Evolutionary conservation across 1,140 invertebrate species (phyloP), one percentile per base, ranked within the genome.

Genomic region (Holcopasites calliopsidis): DNA sequence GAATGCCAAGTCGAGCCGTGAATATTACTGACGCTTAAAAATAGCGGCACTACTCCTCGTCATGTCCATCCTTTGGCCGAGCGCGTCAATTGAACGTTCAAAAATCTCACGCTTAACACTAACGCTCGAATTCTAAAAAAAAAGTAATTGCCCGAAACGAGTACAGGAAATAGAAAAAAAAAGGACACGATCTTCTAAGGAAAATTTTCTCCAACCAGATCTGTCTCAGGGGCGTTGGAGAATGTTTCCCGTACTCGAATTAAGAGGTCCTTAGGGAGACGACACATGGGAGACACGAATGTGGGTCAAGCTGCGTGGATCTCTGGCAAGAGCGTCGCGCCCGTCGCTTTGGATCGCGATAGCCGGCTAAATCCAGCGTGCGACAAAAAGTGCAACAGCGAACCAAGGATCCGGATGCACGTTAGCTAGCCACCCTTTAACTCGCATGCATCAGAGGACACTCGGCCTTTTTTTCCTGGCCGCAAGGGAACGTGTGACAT

Each of bases 331-430:
- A 26, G 54, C 38, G 35, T 21, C n/a, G 66, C 3, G n/a, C n/a
- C n/a, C n/a, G n/a, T n/a, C n/a, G n/a, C n/a, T n/a, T 54, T 28
- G 54, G 40, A 58, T 44, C 52, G 10, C n/a, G n/a, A n/a, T n/a
- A 69, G 42, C 72, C 47, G 61, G 65, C 76, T 76, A 83, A 83
- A 73, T 83, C 38, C 76, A 72, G 76, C 61, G 35, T 52, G 71
- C 33, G 60, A 65, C 44, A 70, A 79, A 83, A 82, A 64, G 62
- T 28, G 52, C 76, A 58, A 13, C 50, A 44, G 58, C 21, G 49
- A 79, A 70, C 62, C 64, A 44, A 42, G 52, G 64, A 68, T 58
- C 60, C 70, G 73, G 72, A 64, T 76, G 50, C 58, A 40, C 62
- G 61, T 74, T 38, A 26, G 18, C 16, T 52, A 16, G 18, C 16